Evolutionary conservation across 2,797 vertebrate species (phyloP), one percentile per base, ranked within the genome.

Genomic region (Novumbra hubbsi): DNA sequence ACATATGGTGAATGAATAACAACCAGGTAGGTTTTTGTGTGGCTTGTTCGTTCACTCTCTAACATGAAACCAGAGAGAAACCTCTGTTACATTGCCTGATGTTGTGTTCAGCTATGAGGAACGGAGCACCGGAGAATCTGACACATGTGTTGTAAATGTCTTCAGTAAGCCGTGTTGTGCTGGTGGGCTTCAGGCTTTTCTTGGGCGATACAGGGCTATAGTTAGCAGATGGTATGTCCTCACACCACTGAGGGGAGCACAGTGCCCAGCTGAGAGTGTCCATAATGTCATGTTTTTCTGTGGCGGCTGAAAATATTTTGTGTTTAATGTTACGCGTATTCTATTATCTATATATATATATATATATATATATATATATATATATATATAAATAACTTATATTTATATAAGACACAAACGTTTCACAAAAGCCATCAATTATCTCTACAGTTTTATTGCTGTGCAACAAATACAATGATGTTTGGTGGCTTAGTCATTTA

Each of bases 401-500:
- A 7, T 55, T 55, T 21, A 52, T 19, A n/a, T 7, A n/a, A 21
- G 16, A 2, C 6, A 55, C 50, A n/a, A n/a, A 52, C 15, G 27
- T 63, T 63, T 27, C 14, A 2, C 14, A 64, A 64, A 64, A 30
- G 27, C 6, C 70, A 80, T 74, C 73, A 38, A 73, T 75, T 50
- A 73, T 77, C 50, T 78, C 14, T 65, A 19, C 48, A 1, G 75
- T 73, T 77, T 84, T 76, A 78, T 84, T 73, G 57, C 52, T 15
- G 34, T 68, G 71, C 78, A 78, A 75, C 81, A 73, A 82, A 85
- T 60, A 17, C 48, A 15, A 73, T 83, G 64, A 78, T 82, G 76
- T 85, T 83, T 78, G 74, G 78, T 82, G 70, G 64, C 68, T 71
- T 79, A 83, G 74, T 73, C 80, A 81, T 87, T 84, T 80, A 78